Base-by-base conservation (phyloP, 1,140 invertebrate species). In the Cecropterus lyciades region DNA sequence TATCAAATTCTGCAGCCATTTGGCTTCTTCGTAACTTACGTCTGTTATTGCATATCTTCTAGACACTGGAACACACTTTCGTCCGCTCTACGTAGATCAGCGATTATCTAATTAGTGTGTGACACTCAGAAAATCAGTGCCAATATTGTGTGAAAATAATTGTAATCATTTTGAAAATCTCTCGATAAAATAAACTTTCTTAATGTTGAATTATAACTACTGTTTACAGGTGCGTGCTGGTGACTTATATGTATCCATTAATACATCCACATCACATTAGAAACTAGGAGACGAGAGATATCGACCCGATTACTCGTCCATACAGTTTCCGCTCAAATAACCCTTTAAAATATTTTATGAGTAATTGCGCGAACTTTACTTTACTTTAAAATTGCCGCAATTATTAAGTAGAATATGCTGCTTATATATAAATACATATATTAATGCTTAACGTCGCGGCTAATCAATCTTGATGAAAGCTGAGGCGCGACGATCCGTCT, bases 381-480 rank as follows among this genome's bases (percentile, higher is more conserved):
- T 3, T 11, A n/a, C 33, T 37, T 37, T 37, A 37, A 11, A 37
- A 37, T 11, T 37, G 11, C 11, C 33, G 33, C 11, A n/a, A 37
- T 37, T 37, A 37, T 9, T n/a, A 37, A 37, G 33, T 37, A 37
- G 33, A 11, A 37, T 1, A n/a, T 37, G 33, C 9, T 37, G 33
- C 33, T 37, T 37, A 10, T 37, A 37, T 9, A 11, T 11, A 0
- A n/a, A 11, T 11, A 37, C 11, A 11, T 10, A 37, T 37, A 37
- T 37, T 37, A 37, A 1, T 10, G 33, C 33, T 10, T n/a, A n/a
- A 37, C 33, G 33, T 37, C 33, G 33, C 33, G 33, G 33, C 33
- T 37, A 37, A 37, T 37, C 33, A 37, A 37, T 37, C 33, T 37
- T 37, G 33, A 37, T 37, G 33, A n/a, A 37, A 11, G 33, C 33